Evolutionary conservation across 2,113 vertebrate genomes (phyloP).

Genomic region (Thalassarche chlororhynchos): DNA sequence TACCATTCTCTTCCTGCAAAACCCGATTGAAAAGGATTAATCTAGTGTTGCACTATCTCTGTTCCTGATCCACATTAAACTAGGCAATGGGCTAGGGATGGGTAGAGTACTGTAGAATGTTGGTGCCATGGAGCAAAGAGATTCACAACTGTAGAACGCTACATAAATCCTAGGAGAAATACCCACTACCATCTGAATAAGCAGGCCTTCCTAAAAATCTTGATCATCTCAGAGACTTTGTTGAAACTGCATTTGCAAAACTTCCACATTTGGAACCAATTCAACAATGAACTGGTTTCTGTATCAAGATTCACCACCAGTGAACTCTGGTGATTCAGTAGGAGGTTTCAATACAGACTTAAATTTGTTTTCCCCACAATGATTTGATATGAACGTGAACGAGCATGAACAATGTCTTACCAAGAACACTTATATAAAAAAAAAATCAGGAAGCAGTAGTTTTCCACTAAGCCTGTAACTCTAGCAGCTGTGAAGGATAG

Average conservation of each 20-base stretch:
- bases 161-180: neutral
- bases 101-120: neutral
- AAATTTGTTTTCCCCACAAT: neutral
- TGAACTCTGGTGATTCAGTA: neutral
- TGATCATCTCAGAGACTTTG: too few relatives aligned
- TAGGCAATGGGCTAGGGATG: too few relatives aligned
- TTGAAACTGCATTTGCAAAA: neutral
- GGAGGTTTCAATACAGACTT: neutral
- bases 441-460: neutral
- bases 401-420: neutral
- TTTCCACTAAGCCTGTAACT: neutral
- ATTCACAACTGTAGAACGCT: neutral
- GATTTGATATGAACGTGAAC: neutral
- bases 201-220: neutral
- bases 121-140: neutral
- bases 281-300: neutral
- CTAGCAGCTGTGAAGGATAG: neutral
- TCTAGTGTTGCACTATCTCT: neutral
- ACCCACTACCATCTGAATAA: neutral
- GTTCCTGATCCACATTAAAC: neutral
- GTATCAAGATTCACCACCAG: neutral
- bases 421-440: neutral
- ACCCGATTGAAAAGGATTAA: neutral
- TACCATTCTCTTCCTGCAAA: neutral
- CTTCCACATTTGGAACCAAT: neutral